These are phyloP conservation scores for Drosophila subquinaria DNA, from an alignment of 2,888 invertebrate genomes.

Conservation along the genomic window DNA sequence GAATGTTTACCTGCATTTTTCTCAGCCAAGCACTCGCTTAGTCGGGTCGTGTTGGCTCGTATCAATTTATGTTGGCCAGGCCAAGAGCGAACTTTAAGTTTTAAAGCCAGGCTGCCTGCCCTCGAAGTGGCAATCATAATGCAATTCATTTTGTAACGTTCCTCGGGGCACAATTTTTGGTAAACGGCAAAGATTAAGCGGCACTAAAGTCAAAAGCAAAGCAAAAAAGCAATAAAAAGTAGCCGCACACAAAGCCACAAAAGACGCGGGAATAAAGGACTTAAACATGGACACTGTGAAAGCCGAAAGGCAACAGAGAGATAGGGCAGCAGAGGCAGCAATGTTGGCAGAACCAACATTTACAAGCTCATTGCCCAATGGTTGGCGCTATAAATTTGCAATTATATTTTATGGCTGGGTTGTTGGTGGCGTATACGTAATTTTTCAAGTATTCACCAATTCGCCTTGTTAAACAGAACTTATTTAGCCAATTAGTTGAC, in stretches of 20 bases:
- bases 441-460: slow-evolving; percentile 47
- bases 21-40: not conserved
- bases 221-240: slow-evolving; percentile 69
- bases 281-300: slow-evolving; percentile 49
- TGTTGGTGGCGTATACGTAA: slow-evolving; percentile 49
- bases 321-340: slow-evolving; percentile 7
- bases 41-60: slow-evolving; percentile 1
- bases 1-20: not conserved
- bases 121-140: slow-evolving; percentile 65
- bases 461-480: slow-evolving; percentile 47
- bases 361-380: slow-evolving; percentile 50
- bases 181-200: slow-evolving; percentile 76
- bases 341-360: slow-evolving; percentile 38
- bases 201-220: slow-evolving; percentile 71
- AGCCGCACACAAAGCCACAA: slow-evolving; percentile 72
- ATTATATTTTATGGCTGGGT: slow-evolving; percentile 58
- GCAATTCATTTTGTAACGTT: slow-evolving; percentile 72
- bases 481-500: slow-evolving; percentile 70
- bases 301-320: slow-evolving; percentile 29
- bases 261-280: slow-evolving; percentile 56
- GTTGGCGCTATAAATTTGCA: slow-evolving; percentile 67
- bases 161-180: slow-evolving; percentile 77
- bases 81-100: slow-evolving; percentile 12
- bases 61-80: slow-evolving; percentile 1
- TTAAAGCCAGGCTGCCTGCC: slow-evolving; percentile 10